These are phyloP conservation scores for Chitala chitala DNA, from an alignment of 2,113 vertebrate genomes.

Conservation along the genomic window DNA sequence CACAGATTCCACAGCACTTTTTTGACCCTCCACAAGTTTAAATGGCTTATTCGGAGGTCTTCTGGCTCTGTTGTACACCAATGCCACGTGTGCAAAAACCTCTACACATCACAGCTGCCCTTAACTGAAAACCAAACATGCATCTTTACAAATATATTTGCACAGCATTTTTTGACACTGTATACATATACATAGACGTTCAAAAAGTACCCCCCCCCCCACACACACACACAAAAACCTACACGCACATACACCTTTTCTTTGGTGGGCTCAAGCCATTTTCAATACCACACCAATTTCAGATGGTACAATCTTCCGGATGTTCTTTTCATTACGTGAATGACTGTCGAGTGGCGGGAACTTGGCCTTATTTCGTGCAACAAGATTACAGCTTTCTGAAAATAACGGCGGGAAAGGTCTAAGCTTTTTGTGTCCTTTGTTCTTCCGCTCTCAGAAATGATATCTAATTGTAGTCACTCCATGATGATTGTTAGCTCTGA, in stretches of 20 bases:
- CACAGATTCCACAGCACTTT: too few species aligned
- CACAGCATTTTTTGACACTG: too few species aligned
- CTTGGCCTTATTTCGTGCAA: conserved; percentile 64
- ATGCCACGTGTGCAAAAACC: too few species aligned
- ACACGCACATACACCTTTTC: not conserved
- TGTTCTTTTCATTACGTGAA: conserved; percentile 51
- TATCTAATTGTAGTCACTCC: conserved; percentile 77
- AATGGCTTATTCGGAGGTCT: too few species aligned
- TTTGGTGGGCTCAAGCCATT: conserved; percentile 41
- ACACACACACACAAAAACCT: not conserved
- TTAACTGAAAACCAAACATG: too few species aligned
- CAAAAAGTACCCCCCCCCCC: not conserved
- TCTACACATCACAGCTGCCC: too few species aligned
- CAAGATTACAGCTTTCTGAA: conserved; percentile 75
- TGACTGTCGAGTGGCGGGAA: conserved; percentile 57
- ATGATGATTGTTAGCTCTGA: conserved; percentile 61
- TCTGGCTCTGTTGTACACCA: too few species aligned
- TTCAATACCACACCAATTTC: conserved; percentile 38
- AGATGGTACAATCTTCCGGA: conserved; percentile 41
- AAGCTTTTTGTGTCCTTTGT: conserved; percentile 63
- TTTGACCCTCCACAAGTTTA: too few species aligned
- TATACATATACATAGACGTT: not conserved
- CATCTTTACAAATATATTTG: too few species aligned
- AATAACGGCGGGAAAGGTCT: conserved; percentile 72
- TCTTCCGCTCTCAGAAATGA: conserved; percentile 76